phyloP scores from a whole-genome alignment of 1,140 invertebrate species.

The Apocrypta bakeri region DNA sequence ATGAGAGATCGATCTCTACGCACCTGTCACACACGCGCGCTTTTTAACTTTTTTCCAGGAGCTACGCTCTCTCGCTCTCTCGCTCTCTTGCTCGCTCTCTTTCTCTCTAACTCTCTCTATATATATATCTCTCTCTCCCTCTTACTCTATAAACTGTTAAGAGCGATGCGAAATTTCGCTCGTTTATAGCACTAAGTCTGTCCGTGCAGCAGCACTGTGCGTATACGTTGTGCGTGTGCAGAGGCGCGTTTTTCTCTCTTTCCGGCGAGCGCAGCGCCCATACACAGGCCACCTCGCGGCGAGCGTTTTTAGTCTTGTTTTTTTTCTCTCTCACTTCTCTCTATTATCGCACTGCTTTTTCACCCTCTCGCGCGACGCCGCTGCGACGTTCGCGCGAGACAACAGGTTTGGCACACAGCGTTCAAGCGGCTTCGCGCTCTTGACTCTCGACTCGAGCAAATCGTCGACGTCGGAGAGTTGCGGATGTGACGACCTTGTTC shows the following conservation, averaged over 20 bases:
- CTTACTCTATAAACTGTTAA: too few relatives aligned
- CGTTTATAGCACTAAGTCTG: background rate
- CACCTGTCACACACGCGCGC: conserved; percentile 34
- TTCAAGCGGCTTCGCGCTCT: background rate
- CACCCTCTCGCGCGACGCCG: background rate
- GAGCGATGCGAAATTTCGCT: conserved; percentile 2
- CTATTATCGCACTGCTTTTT: background rate
- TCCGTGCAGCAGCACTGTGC: conserved; percentile 23
- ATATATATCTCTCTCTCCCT: too few relatives aligned
- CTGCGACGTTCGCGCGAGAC: background rate
- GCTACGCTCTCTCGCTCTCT: conserved; percentile 32
- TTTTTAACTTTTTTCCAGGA: background rate
- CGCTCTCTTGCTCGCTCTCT: background rate
- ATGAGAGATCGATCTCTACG: conserved; percentile 42
- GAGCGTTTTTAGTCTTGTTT: conserved; percentile 20
- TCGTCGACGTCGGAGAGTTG: background rate
- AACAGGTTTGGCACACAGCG: background rate
- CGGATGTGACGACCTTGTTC: conserved; percentile 43
- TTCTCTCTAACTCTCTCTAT: too few relatives aligned
- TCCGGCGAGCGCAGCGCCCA: conserved; percentile 47
- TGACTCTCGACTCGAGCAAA: background rate
- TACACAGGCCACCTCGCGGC: conserved; percentile 43
- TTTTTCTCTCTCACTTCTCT: background rate
- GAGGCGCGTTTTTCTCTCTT: conserved; percentile 46
- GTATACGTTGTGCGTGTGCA: background rate